A percentile compares a stretch with the other conserved stretches of the same genome.
These are phyloP conservation scores for Odobenus rosmarus DNA, from an alignment of 2,113 vertebrate genomes.

Conservation along the genomic window DNA sequence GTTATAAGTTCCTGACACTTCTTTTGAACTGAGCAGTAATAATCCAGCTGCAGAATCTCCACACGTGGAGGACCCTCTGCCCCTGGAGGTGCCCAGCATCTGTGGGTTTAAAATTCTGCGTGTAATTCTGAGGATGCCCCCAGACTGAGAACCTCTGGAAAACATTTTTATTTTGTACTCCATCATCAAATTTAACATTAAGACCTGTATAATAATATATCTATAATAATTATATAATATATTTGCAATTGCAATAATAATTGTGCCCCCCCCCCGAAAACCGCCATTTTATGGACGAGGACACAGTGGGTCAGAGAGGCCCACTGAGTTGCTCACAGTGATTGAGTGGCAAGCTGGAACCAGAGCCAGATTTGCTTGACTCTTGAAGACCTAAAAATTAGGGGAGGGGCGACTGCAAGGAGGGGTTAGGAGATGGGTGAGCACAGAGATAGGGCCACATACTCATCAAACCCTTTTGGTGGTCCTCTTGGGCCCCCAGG, in stretches of 20 bases:
- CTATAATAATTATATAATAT: not conserved
- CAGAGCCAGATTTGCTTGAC: not conserved
- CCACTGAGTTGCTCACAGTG: not conserved
- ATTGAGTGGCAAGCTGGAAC: not conserved
- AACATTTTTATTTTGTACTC: not conserved
- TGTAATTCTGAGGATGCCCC: not conserved
- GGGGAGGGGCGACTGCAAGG: not conserved
- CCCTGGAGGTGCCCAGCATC: rapidly evolving
- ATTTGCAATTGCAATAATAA: too few relatives aligned
- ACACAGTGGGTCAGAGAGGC: not conserved
- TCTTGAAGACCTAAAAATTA: not conserved
- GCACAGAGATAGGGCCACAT: not conserved
- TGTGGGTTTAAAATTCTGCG: not conserved
- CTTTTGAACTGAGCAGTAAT: not conserved
- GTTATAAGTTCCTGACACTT: rapidly evolving
- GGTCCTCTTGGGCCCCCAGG: not conserved
- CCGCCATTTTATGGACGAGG: not conserved
- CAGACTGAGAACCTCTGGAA: not conserved
- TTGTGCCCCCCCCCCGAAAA: too few relatives aligned
- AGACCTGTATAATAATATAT: not conserved
- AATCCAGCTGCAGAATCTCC: not conserved
- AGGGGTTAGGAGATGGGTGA: not conserved
- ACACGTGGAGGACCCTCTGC: rapidly evolving
- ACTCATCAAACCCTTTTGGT: rapidly evolving
- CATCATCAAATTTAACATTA: not conserved